These are phyloP conservation scores for Manduca sexta DNA, from an alignment of 1,140 invertebrate genomes.

Conservation along the genomic window DNA sequence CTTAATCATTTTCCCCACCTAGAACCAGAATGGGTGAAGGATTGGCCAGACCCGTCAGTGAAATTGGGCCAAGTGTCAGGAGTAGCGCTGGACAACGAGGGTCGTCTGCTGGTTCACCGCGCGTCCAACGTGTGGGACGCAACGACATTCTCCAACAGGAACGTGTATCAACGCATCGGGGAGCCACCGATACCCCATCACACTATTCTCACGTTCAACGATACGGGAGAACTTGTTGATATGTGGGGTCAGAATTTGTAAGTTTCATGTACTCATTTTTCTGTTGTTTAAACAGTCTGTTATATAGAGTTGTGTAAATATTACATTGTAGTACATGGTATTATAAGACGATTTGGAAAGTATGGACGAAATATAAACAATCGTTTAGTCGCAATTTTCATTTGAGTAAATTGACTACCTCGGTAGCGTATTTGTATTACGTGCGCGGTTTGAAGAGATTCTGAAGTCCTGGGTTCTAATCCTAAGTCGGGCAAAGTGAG, in stretches of 20 bases:
- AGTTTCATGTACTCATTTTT: conserved; percentile 36
- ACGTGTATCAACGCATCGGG: conserved; percentile 76
- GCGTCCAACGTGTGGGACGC: conserved; percentile 82
- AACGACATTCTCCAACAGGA: conserved; percentile 77
- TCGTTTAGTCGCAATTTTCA: too few relatives aligned
- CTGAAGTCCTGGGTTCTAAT: too few relatives aligned
- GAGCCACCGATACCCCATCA: conserved; percentile 81
- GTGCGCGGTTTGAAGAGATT: too few relatives aligned
- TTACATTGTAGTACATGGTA: too few relatives aligned
- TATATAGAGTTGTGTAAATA: too few relatives aligned
- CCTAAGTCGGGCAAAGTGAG: too few relatives aligned
- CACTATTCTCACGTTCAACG: conserved; percentile 84
- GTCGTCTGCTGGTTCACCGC: conserved; percentile 87
- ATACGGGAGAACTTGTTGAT: conserved; percentile 80
- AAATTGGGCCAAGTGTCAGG: conserved; percentile 86
- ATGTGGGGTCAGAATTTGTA: conserved; percentile 88
- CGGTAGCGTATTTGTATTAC: too few relatives aligned
- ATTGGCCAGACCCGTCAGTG: conserved; percentile 73
- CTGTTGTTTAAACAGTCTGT: too few relatives aligned
- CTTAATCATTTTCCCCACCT: conserved; percentile 5
- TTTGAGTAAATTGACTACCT: too few relatives aligned
- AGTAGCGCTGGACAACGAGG: conserved; percentile 82
- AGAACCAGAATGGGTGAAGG: conserved; percentile 56
- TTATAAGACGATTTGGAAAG: too few relatives aligned
- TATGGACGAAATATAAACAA: too few relatives aligned